Conservation (phyloP, 2,113 vertebrate species). For the Callocephalon fimbriatum region DNA sequence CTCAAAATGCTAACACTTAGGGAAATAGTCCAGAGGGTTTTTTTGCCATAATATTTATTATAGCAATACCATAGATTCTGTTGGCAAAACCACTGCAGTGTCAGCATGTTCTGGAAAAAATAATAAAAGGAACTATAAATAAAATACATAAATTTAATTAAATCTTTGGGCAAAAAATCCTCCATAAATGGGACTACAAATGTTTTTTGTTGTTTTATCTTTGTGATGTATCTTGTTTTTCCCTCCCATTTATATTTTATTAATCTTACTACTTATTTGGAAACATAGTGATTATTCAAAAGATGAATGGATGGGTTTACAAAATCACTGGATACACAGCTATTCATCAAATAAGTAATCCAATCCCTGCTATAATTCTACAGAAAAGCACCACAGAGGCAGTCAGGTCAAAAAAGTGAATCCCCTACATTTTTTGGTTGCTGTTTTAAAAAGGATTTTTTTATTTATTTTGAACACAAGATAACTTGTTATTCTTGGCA, state of each 20-base stretch:
- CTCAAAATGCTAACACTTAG: conserved; percentile 28
- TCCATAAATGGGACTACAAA: conserved; percentile 32
- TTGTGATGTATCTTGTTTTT: conserved; percentile 21
- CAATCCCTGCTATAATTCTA: neutral
- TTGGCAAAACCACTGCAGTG: conserved; percentile 10
- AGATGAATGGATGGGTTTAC: neutral
- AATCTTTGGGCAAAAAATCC: neutral
- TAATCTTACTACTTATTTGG: conserved; percentile 5
- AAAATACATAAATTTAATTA: conserved; percentile 67
- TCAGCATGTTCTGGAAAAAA: conserved; percentile 60
- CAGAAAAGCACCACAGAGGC: neutral
- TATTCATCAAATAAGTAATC: neutral
- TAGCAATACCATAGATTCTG: conserved; percentile 45
- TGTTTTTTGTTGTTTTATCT: conserved; percentile 3
- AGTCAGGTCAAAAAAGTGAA: neutral
- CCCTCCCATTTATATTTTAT: neutral
- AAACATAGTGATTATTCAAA: conserved; percentile 47
- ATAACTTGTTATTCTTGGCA: neutral
- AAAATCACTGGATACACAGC: conserved; percentile 11
- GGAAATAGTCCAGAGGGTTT: conserved; percentile 14
- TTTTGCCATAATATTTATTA: conserved; percentile 64
- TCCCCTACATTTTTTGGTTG: neutral
- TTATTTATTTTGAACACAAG: neutral
- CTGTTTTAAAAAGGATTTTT: neutral
- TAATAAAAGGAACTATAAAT: conserved; percentile 53